These are phyloP conservation scores for Hybognathus amarus DNA, from an alignment of 2,797 vertebrate species.

Conservation along the genomic window DNA sequence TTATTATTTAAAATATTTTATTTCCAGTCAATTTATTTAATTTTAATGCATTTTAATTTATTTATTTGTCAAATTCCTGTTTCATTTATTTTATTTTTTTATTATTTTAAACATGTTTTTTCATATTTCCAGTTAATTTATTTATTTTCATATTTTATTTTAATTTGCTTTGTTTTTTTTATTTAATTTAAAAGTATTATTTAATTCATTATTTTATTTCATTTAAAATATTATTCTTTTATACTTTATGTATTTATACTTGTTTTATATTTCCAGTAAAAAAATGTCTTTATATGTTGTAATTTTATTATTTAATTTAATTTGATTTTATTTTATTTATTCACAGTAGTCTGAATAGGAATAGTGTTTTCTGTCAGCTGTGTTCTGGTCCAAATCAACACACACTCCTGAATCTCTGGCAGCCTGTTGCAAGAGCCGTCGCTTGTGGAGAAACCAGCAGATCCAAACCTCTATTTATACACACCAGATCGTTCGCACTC, in stretches of 20 bases:
- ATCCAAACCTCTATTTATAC: slow-evolving; percentile 19
- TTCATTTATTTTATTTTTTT: neutral
- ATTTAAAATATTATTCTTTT: neutral
- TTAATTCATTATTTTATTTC: neutral
- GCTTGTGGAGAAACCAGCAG: neutral
- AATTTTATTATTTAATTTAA: neutral
- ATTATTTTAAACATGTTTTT: neutral
- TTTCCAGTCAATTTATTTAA: neutral
- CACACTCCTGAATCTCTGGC: slow-evolving; percentile 9
- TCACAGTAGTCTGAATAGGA: neutral
- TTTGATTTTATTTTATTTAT: neutral
- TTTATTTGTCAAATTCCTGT: neutral
- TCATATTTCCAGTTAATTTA: neutral
- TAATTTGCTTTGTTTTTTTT: neutral
- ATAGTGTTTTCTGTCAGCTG: neutral
- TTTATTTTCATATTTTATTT: neutral
- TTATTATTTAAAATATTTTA: neutral
- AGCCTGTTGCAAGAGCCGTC: neutral
- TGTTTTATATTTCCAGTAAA: neutral
- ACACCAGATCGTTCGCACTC: neutral
- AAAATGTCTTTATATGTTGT: neutral
- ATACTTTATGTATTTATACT: too few species aligned
- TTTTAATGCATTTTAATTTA: neutral
- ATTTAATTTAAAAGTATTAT: neutral
- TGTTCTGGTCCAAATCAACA: slow-evolving; percentile 20